Percentiles rank a stretch among this genome's conserved stretches.
These are phyloP conservation scores for Drosophila neocordata DNA, from an alignment of 1,140 invertebrate species.

Conservation along the genomic window DNA sequence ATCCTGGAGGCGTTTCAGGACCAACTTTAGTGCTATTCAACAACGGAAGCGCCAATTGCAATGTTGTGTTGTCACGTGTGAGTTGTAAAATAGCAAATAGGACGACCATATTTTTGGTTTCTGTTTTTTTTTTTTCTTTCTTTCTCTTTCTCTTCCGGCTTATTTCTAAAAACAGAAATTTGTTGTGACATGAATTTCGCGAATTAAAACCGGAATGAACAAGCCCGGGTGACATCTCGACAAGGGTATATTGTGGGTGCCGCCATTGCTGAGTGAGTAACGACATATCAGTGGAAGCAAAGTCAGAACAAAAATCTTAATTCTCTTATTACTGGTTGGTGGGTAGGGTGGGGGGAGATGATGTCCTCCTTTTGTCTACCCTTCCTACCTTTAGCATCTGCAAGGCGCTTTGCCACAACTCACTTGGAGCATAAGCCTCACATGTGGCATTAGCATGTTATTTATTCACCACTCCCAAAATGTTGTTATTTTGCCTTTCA, in stretches of 20 bases:
- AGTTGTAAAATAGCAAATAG: conserved; percentile 46
- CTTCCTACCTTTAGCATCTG: too few relatives aligned
- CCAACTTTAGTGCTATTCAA: background rate
- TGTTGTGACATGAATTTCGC: conserved; percentile 30
- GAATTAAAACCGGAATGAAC: conserved; percentile 33
- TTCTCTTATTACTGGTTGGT: conserved; percentile 27
- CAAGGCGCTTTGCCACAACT: conserved; percentile 1
- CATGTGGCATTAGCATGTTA: conserved; percentile 48
- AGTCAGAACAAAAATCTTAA: conserved; percentile 11
- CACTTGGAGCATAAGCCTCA: conserved; percentile 26
- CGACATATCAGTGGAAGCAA: conserved; percentile 8
- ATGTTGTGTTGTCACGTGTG: conserved; percentile 64
- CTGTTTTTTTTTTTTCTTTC: background rate
- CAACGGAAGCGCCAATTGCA: conserved; percentile 48
- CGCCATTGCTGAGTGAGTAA: conserved; percentile 15
- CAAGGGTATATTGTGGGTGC: background rate
- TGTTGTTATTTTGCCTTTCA: background rate
- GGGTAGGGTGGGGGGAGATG: too few relatives aligned
- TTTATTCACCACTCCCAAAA: conserved; percentile 26
- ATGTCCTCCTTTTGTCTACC: too few relatives aligned
- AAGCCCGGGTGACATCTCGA: background rate
- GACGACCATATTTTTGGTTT: conserved; percentile 2
- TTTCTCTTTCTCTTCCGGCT: conserved; percentile 27
- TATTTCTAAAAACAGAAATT: conserved; percentile 62
- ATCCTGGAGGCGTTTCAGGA: background rate